These are phyloP conservation scores for Chionomys nivalis DNA, from an alignment of 2,113 vertebrate genomes.

Conservation along the genomic window DNA sequence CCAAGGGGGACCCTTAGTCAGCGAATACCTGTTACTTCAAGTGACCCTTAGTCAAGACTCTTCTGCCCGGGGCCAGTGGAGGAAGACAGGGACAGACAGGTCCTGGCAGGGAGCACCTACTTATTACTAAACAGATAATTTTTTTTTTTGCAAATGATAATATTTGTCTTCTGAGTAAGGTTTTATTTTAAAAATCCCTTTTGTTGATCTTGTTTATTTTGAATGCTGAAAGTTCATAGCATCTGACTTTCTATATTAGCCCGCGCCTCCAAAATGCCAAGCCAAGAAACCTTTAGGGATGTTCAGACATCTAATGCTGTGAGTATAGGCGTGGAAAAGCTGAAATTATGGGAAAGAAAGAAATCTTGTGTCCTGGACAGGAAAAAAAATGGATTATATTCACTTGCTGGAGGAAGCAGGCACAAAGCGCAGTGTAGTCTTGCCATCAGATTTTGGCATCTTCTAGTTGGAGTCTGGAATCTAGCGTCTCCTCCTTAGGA, in stretches of 20 bases:
- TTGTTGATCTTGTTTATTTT: neutral
- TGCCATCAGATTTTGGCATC: no score
- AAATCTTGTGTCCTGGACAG: neutral
- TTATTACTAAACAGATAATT: neutral
- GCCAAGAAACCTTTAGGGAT: neutral
- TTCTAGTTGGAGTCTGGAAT: neutral
- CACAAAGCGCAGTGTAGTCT: no score
- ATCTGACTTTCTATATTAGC: neutral
- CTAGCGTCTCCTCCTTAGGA: neutral
- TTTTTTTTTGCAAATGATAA: neutral
- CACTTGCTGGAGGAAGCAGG: neutral
- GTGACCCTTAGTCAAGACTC: neutral
- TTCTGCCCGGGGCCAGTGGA: neutral
- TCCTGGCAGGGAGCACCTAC: no score
- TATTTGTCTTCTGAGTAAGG: neutral
- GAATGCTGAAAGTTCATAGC: neutral
- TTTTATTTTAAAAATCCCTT: neutral
- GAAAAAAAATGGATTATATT: neutral
- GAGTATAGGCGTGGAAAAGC: neutral
- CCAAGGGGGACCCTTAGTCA: neutral
- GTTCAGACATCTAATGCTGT: neutral
- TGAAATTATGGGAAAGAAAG: neutral
- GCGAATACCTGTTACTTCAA: no score
- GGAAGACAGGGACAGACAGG: neutral
- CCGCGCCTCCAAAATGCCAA: fast-evolving